These are phyloP conservation scores for Conopomorpha cramerella DNA, from an alignment of 1,140 invertebrate species.

Conservation along the genomic window DNA sequence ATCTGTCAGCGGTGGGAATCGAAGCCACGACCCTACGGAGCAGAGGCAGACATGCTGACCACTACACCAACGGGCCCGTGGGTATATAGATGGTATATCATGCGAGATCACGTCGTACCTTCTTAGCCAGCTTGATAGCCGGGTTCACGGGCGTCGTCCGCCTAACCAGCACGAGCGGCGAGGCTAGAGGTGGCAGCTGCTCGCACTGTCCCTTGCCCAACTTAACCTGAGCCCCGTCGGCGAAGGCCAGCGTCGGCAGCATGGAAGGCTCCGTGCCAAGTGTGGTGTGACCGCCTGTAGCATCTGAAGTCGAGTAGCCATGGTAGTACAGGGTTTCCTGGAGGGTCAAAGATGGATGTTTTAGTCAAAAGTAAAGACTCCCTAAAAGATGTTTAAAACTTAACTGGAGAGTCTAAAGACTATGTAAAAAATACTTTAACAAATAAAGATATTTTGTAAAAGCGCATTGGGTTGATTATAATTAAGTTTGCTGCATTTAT, in stretches of 20 bases:
- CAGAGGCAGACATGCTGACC: no score
- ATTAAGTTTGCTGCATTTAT: no score
- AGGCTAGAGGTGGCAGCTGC: constrained; percentile 46
- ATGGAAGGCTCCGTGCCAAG: constrained; percentile 36
- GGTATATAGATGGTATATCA: background rate
- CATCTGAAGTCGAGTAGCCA: constrained; percentile 49
- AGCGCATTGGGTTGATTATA: no score
- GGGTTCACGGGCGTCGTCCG: constrained; percentile 16
- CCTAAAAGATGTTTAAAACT: no score
- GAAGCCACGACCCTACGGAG: no score
- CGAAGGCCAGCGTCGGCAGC: constrained; percentile 33
- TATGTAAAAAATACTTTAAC: no score
- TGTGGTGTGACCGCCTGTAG: constrained; percentile 30
- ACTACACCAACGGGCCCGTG: no score
- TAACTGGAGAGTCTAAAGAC: no score
- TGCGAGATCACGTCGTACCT: constrained; percentile 25
- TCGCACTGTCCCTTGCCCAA: constrained; percentile 35
- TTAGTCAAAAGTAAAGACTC: no score
- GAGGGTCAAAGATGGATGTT: no score
- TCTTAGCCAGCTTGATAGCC: constrained; percentile 23
- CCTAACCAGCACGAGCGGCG: constrained; percentile 34
- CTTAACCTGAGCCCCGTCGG: constrained; percentile 26
- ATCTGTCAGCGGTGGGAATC: no score
- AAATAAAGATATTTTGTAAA: no score
- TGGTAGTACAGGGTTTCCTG: constrained; percentile 58